Evolutionary conservation across 1,140 invertebrate genomes (phyloP).

Genomic region (Acromyrmex charruanus): DNA sequence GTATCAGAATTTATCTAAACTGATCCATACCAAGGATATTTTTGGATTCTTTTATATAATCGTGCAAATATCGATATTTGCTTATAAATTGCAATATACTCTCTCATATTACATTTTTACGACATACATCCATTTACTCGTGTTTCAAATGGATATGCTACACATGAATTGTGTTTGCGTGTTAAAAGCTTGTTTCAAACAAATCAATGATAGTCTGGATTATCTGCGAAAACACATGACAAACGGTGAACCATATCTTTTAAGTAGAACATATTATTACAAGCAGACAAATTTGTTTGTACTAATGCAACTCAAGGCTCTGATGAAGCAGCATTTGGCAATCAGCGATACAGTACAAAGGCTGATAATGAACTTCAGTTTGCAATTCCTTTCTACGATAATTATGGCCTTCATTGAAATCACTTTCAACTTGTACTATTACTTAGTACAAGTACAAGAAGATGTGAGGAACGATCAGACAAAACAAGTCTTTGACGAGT

Average conservation of each 20-base stretch:
- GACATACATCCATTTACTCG: not conserved
- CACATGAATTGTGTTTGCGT: not conserved
- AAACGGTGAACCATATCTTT: not conserved
- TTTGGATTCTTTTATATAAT: not conserved
- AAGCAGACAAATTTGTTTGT: not conserved
- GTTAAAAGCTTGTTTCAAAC: constrained; percentile 2
- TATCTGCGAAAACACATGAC: not conserved
- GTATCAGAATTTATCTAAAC: not conserved
- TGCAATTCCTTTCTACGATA: not conserved
- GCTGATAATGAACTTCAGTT: not conserved
- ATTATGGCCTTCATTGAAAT: not conserved
- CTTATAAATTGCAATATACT: not conserved
- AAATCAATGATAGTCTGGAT: not conserved
- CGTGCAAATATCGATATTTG: not conserved
- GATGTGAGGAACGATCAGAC: not conserved
- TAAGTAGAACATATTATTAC: not conserved
- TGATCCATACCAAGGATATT: not conserved
- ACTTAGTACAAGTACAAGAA: not conserved
- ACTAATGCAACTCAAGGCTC: not conserved
- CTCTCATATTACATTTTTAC: too few species aligned
- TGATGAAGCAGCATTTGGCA: not conserved
- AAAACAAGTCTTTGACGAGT: not conserved
- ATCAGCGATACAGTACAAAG: not conserved
- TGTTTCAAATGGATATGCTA: not conserved
- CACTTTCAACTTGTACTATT: not conserved